Evolutionary conservation across 2,113 vertebrate species (phyloP).

Genomic region (Cinclus mexicanus): DNA sequence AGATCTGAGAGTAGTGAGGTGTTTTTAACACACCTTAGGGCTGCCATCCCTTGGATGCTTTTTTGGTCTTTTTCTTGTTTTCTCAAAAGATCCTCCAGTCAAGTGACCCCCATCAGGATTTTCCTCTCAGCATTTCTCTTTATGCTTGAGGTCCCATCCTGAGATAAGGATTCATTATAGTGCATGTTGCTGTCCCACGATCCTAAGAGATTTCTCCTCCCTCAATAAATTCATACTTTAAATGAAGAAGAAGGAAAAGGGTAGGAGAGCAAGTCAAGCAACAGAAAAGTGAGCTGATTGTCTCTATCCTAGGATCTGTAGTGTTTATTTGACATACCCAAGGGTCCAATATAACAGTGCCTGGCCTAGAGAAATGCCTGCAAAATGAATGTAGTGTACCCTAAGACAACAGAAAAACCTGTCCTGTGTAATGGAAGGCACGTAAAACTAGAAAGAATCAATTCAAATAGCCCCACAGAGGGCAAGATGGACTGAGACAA

Average conservation of each 20-base stretch:
- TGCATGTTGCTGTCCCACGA: background rate
- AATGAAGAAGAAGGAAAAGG: background rate
- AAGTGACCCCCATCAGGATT: background rate
- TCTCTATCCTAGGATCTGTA: background rate
- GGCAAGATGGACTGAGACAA: background rate
- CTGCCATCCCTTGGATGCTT: background rate
- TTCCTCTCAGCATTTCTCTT: background rate
- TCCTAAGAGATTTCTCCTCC: background rate
- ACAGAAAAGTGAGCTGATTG: background rate
- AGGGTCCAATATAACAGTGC: background rate
- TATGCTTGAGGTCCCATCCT: background rate
- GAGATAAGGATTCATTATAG: background rate
- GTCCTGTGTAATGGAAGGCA: background rate
- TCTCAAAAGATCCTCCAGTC: background rate
- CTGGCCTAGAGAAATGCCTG: background rate
- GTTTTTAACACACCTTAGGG: background rate
- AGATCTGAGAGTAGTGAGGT: background rate
- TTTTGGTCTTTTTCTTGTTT: background rate
- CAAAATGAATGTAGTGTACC: background rate
- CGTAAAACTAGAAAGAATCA: slow-evolving; percentile 10
- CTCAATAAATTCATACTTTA: background rate
- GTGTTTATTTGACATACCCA: background rate
- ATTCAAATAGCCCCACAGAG: background rate
- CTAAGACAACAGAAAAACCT: background rate
- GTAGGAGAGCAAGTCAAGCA: background rate